phyloP scores from a whole-genome alignment of 2,113 vertebrate species.

The Rhinolophus sinicus region DNA sequence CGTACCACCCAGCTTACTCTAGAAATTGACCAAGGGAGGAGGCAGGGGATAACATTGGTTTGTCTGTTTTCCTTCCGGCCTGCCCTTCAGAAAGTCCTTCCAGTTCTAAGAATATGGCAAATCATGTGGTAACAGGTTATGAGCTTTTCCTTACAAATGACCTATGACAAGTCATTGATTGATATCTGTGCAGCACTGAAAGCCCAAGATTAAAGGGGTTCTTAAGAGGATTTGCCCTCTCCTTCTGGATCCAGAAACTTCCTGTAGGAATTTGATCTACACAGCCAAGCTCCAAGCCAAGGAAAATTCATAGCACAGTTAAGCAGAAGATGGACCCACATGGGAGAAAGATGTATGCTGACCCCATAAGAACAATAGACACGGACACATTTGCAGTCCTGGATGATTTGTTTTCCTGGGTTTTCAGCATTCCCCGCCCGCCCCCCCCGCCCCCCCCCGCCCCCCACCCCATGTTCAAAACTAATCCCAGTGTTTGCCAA shows the following conservation, averaged over 20 bases:
- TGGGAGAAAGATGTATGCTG: not conserved
- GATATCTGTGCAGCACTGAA: not conserved
- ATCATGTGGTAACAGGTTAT: not conserved
- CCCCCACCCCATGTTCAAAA: not conserved
- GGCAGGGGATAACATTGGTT: not conserved
- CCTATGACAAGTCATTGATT: not conserved
- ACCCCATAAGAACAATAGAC: not conserved
- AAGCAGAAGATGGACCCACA: not conserved
- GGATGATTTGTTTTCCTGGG: not conserved
- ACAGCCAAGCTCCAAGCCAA: not conserved
- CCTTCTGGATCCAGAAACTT: constrained; percentile 1
- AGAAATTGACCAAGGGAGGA: not conserved
- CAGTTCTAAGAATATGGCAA: not conserved
- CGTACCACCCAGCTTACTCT: not conserved
- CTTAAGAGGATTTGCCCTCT: not conserved
- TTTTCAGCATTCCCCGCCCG: not conserved
- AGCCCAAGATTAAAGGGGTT: not conserved
- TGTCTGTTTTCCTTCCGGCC: not conserved
- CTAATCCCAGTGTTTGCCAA: not conserved
- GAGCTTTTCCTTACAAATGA: not conserved
- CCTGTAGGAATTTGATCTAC: not conserved
- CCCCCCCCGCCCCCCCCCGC: too few species aligned
- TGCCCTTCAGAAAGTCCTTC: not conserved
- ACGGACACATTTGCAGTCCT: not conserved
- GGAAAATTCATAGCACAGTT: not conserved